phyloP scores from a whole-genome alignment of 2,888 invertebrate species.

The Protophormia terraenovae region DNA sequence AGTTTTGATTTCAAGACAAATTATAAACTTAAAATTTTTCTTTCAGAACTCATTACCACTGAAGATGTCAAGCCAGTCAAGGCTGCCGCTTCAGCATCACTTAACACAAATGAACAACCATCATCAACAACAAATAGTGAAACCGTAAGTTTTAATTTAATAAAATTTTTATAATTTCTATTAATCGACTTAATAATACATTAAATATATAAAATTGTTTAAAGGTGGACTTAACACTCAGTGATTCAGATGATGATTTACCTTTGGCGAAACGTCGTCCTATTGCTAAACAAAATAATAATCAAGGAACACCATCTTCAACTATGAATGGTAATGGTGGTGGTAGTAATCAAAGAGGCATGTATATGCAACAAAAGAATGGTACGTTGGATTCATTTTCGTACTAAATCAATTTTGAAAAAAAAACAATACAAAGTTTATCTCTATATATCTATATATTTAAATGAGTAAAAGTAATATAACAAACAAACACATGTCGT shows the following conservation, averaged over 20 bases:
- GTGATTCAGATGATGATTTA: slow-evolving; percentile 88
- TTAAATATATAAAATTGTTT: not conserved
- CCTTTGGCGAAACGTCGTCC: slow-evolving; percentile 84
- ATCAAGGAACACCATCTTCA: slow-evolving; percentile 73
- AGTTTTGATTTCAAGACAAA: not conserved
- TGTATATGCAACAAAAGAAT: slow-evolving; percentile 75
- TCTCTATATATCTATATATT: slow-evolving; percentile 43
- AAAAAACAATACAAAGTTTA: slow-evolving; percentile 64
- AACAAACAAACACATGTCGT: slow-evolving; percentile 38
- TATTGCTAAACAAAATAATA: slow-evolving; percentile 72
- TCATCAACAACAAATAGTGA: slow-evolving; percentile 81
- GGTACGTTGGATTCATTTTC: slow-evolving; percentile 80
- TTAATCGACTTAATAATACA: not conserved
- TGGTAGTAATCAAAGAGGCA: slow-evolving; percentile 71
- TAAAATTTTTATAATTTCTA: not conserved
- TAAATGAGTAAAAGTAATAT: slow-evolving; percentile 18
- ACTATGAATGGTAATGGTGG: slow-evolving; percentile 72
- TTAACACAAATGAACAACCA: slow-evolving; percentile 77
- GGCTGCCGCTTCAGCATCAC: slow-evolving; percentile 72
- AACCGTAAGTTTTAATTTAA: slow-evolving; percentile 74
- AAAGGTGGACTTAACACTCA: slow-evolving; percentile 87
- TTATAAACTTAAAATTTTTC: not conserved
- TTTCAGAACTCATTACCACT: slow-evolving; percentile 75
- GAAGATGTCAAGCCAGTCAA: slow-evolving; percentile 78
- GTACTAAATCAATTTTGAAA: slow-evolving; percentile 72